These are phyloP conservation scores for Alethe castanea DNA, from an alignment of 2,113 vertebrate genomes.

Conservation along the genomic window DNA sequence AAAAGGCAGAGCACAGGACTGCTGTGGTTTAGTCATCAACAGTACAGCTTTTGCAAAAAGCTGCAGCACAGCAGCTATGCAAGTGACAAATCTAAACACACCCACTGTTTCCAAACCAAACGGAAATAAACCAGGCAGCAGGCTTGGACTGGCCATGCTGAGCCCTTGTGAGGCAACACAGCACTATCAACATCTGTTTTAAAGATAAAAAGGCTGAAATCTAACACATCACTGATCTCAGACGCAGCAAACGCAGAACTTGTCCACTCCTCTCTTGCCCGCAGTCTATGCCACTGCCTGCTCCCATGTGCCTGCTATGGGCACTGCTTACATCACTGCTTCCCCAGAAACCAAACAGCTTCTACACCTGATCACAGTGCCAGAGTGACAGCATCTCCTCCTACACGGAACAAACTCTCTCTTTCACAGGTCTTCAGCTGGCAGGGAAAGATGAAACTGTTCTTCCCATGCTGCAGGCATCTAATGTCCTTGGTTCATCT, in stretches of 20 bases:
- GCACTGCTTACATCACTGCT: background rate
- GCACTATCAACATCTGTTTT: background rate
- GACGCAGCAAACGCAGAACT: background rate
- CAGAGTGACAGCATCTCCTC: background rate
- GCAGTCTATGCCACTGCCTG: background rate
- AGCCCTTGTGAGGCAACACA: background rate
- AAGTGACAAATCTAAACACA: background rate
- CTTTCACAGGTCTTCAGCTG: background rate
- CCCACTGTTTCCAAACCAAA: background rate
- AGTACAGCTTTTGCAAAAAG: background rate
- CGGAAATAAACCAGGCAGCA: background rate
- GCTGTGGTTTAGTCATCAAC: background rate
- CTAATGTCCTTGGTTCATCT: background rate
- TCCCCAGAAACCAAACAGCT: background rate
- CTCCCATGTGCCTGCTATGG: accelerated
- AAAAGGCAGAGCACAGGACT: background rate
- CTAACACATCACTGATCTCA: background rate
- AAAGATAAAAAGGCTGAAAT: background rate
- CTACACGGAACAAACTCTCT: background rate
- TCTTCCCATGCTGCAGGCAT: background rate
- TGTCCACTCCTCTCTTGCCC: background rate
- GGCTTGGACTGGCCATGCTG: background rate
- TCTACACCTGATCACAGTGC: background rate
- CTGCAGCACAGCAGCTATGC: background rate
- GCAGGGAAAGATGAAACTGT: background rate